Percentiles rank a stretch among this genome's conserved stretches.
phyloP scores from a whole-genome alignment of 2,797 vertebrate species.

The Acanthurus tractus region DNA sequence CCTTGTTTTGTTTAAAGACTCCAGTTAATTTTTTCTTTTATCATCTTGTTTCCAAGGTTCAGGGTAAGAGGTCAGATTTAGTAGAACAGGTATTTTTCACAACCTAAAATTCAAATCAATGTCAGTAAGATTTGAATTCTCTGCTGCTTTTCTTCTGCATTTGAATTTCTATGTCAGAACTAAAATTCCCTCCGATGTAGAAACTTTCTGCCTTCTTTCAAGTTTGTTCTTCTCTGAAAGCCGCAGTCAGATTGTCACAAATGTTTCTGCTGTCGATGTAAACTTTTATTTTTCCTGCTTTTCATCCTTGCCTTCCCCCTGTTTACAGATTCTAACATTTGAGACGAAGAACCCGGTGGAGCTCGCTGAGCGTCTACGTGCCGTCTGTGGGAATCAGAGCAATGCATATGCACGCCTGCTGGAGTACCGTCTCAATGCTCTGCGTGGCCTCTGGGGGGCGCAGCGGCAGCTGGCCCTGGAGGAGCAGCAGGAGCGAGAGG shows the following conservation, averaged over 20 bases:
- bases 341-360: constrained; percentile 97
- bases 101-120: constrained; percentile 1
- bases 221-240: constrained; percentile 14
- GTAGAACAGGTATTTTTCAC: background rate
- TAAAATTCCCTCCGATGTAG: constrained; percentile 10
- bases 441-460: constrained; percentile 97
- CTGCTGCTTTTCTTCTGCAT: background rate
- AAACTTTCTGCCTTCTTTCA: constrained; percentile 3
- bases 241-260: background rate
- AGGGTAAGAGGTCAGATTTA: constrained; percentile 4
- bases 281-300: background rate
- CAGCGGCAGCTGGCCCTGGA: constrained; percentile 91
- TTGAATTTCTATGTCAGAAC: constrained; percentile 28
- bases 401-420: constrained; percentile 97
- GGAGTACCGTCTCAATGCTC: constrained; percentile 96
- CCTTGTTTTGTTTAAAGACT: background rate
- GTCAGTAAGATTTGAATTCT: constrained; percentile 15
- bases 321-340: constrained; percentile 93
- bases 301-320: background rate
- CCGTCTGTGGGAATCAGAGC: constrained; percentile 99
- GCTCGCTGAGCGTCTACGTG: constrained; percentile 93
- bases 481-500: constrained; percentile 89
- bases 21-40: background rate
- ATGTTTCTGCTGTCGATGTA: background rate
- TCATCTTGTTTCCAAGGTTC: background rate